Evolutionary conservation across 2,113 vertebrate species (phyloP), one percentile per base, ranked within the genome.

Genomic region (Agapornis roseicollis): DNA sequence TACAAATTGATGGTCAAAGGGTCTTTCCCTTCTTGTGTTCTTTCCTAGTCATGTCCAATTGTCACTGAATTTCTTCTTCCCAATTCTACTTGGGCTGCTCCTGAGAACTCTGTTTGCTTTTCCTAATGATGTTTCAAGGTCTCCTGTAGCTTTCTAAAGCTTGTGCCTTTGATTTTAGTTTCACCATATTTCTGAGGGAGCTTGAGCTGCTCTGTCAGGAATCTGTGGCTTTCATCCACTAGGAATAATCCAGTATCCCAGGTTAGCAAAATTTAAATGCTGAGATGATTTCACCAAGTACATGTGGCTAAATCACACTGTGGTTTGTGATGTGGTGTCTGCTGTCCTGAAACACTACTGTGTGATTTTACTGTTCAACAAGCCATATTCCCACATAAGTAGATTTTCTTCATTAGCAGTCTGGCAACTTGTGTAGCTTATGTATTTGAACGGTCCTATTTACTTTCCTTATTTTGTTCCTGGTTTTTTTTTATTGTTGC

Each of bases 71-170:
- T 63, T 74, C 6, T 28, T 46, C 18, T 42, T 41, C 13, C 9
- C 0, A 8, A 1, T 2, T 72, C 10, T 35, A 5, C 3, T 1
- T 29, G n/a, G 53, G 11, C 7, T 39, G 4, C 2, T 90, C 16
- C 16, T 41, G 7, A 56, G 65, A 28, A 5, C 8, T 29, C 13
- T 68, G 8, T 7, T 65, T 65, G 10, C 4, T 72, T 7, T 56
- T 73, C 19, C 31, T n/a, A 22, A 12, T 19, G 64, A 1, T 46
- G 4, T 31, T 80, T 78, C 11, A 90, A 15, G 14, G 28, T 5
- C 4, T 44, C 8, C 24, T 78, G 12, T 6, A 87, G 29, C 8
- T 37, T 64, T 80, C 20, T 5, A 60, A 68, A 87, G 11, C 5
- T 61, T 74, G 13, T 2, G 39, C 3, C 35, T 84, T 84, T 78